Base-by-base conservation (phyloP, 1,140 invertebrate genomes). In the Sarcophaga peregrina region DNA sequence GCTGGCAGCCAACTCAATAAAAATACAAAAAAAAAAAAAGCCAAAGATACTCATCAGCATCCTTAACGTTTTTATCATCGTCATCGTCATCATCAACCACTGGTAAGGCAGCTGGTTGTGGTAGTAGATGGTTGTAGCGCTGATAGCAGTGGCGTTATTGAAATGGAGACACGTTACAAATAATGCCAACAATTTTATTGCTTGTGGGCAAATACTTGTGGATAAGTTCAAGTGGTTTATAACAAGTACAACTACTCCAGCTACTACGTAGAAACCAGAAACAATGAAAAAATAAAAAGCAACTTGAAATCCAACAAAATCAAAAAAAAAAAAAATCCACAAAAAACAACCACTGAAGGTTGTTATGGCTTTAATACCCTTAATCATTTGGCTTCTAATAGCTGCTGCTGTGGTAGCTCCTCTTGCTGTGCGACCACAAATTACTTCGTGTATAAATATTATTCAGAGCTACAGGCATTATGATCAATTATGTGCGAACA, bases 401-500 rank as follows among this genome's bases (percentile, higher is more conserved):
- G 11, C 8, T 47, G 46, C 17, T 48, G 8, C 11, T 76, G 46
- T 17, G 15, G 10, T 45, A 37, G 15, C 25, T 37, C 25, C 25
- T 37, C 25, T 37, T 37, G 4, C 25, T 37, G 25, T 37, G 25
- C 25, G 25, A 37, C 25, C 25, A 37, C 25, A 37, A 37, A 37
- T 37, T 37, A 37, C 25, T 37, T 4, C 25, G 1, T 37, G 25
- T 37, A 37, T 37, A 37, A 37, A 37, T 37, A 37, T 37, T 37
- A 37, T 37, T 37, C 25, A 37, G 25, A 17, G 74, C 74, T 48
- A 5, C 82, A 80, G 85, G 83, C 81, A 85, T 82, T 84, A 83
- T 83, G 84, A 82, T 84, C 84, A 87, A 85, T 86, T 86, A 87
- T 87, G 87, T 87, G 87, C 87, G 87, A 87, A 86, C 87, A 87